These are phyloP conservation scores for Drosophila histrio DNA, from an alignment of 2,888 invertebrate genomes.

Conservation along the genomic window DNA sequence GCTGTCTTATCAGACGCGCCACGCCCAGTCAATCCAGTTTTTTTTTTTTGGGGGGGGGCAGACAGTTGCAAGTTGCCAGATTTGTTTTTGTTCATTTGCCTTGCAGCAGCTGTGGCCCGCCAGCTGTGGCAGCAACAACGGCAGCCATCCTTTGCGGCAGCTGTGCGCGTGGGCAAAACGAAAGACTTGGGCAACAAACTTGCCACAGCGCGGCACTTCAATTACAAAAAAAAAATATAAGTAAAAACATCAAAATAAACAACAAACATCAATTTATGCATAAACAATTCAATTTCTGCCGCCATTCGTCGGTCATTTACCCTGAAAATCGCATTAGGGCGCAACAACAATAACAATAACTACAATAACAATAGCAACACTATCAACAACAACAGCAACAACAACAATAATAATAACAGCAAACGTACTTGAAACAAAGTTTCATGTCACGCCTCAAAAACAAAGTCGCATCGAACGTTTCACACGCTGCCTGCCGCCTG, in stretches of 20 bases:
- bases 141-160: slow-evolving; percentile 42
- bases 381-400: slow-evolving; percentile 9
- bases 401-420: slow-evolving; percentile 1
- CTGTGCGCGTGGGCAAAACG: slow-evolving; percentile 64
- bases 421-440: slow-evolving; percentile 74
- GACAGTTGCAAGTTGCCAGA: slow-evolving; percentile 6
- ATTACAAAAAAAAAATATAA: slow-evolving; percentile 33
- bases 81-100: slow-evolving; percentile 10
- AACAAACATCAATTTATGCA: slow-evolving; percentile 72
- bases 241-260: neutral
- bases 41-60: slow-evolving; percentile 24
- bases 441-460: slow-evolving; percentile 75
- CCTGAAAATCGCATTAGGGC: slow-evolving; percentile 60
- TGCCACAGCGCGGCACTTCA: slow-evolving; percentile 50
- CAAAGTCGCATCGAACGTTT: slow-evolving; percentile 50
- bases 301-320: slow-evolving; percentile 72
- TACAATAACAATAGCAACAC: slow-evolving; percentile 4
- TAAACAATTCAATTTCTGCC: slow-evolving; percentile 75
- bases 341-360: slow-evolving; percentile 26
- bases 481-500: slow-evolving; percentile 68
- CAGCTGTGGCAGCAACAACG: slow-evolving; percentile 50
- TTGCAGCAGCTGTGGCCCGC: slow-evolving; percentile 63
- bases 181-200: slow-evolving; percentile 79
- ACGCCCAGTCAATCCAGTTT: slow-evolving; percentile 74
- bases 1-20: slow-evolving; percentile 54